Percentiles rank a stretch among this genome's conserved stretches.
phyloP scores from a whole-genome alignment of 1,140 invertebrate species.

The Chironomus tepperi region DNA sequence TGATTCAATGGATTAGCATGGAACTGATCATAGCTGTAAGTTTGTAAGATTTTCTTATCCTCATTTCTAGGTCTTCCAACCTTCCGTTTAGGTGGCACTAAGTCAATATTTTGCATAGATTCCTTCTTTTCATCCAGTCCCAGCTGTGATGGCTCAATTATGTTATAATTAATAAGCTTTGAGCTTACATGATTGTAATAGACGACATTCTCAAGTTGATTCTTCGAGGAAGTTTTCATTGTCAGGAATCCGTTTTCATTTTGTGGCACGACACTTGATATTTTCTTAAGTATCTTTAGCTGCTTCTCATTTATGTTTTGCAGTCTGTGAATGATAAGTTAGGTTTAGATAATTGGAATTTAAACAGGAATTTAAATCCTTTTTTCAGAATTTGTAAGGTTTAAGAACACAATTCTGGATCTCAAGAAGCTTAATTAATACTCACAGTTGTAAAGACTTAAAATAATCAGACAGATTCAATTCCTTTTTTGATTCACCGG shows the following conservation, averaged over 20 bases:
- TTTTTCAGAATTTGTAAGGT: background rate
- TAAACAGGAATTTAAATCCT: too few species aligned
- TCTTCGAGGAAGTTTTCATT: background rate
- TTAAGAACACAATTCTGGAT: background rate
- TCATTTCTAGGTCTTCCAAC: slow-evolving; percentile 1
- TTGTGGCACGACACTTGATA: background rate
- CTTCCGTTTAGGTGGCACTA: background rate
- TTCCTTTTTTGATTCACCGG: background rate
- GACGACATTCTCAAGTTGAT: background rate
- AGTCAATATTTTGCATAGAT: background rate
- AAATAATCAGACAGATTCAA: background rate
- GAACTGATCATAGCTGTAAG: background rate
- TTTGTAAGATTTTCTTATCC: background rate
- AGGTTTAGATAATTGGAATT: too few species aligned
- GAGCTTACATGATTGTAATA: background rate
- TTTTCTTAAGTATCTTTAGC: background rate
- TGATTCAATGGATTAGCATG: background rate
- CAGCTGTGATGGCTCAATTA: background rate
- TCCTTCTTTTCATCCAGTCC: background rate
- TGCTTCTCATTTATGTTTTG: background rate
- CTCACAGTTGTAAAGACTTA: background rate
- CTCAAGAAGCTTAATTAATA: background rate
- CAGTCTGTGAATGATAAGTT: background rate
- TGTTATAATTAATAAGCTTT: background rate
- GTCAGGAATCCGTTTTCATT: background rate